Evolutionary conservation across 2,888 invertebrate species (phyloP).

Genomic region (Clepsis dumicolana): DNA sequence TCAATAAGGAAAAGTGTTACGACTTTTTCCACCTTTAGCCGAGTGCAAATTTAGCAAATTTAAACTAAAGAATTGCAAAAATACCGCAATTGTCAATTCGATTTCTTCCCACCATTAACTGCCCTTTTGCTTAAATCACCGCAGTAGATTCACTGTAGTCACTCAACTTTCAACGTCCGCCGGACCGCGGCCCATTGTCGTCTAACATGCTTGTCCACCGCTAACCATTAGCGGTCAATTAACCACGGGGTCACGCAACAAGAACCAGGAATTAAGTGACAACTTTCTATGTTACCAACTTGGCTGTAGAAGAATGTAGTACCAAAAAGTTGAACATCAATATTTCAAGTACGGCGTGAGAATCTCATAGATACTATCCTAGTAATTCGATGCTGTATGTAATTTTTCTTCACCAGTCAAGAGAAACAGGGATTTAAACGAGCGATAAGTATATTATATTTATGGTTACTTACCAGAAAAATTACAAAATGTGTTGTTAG

Average conservation of each 20-base stretch:
- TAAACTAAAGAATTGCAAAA: too few species aligned
- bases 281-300: slow-evolving; percentile 9
- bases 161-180: slow-evolving; percentile 30
- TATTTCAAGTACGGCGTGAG: background rate
- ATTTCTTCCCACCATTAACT: background rate
- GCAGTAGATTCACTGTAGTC: background rate
- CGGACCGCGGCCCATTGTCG: slow-evolving; percentile 28
- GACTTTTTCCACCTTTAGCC: background rate
- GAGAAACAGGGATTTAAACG: too few species aligned
- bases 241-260: slow-evolving; percentile 27
- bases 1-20: too few species aligned
- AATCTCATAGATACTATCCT: too few species aligned
- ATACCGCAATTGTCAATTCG: too few species aligned
- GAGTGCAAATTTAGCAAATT: too few species aligned
- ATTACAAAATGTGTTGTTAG: too few species aligned
- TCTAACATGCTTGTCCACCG: slow-evolving; percentile 22
- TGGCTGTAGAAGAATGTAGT: background rate
- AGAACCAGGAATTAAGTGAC: background rate
- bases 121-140: background rate
- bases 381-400: too few species aligned
- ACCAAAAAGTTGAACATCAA: background rate
- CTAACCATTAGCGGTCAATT: slow-evolving; percentile 36
- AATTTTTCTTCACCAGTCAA: too few species aligned
- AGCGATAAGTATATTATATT: too few species aligned
- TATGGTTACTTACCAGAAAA: too few species aligned